Conservation (phyloP, 1,140 invertebrate species). For the Camponotus pennsylvanicus region DNA sequence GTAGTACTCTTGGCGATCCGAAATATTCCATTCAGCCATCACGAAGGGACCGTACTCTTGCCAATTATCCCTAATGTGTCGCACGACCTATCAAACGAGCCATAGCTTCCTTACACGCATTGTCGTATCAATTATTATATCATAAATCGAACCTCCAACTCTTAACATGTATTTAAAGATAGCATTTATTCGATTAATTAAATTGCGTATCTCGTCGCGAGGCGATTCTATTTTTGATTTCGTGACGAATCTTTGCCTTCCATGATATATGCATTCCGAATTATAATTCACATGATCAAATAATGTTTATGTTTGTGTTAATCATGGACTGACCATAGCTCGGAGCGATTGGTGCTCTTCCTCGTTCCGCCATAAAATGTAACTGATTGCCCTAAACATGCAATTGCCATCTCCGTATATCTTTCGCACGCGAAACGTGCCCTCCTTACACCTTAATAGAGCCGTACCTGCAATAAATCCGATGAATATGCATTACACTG, state of each 20-base stretch:
- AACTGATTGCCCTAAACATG: slow-evolving; percentile 82
- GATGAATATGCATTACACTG: not conserved
- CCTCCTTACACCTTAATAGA: slow-evolving; percentile 75
- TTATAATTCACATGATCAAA: not conserved
- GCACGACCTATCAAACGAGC: slow-evolving; percentile 74
- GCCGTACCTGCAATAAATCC: slow-evolving; percentile 74
- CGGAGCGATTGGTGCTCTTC: slow-evolving; percentile 78
- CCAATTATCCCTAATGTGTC: slow-evolving; percentile 79
- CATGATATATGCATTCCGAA: not conserved
- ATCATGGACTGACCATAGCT: slow-evolving; percentile 63
- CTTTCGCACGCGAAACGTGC: slow-evolving; percentile 80
- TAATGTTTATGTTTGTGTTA: slow-evolving; percentile 10
- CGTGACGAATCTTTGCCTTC: not conserved
- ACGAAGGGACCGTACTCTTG: slow-evolving; percentile 79
- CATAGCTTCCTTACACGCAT: not conserved
- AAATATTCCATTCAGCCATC: slow-evolving; percentile 81
- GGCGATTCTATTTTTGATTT: not conserved
- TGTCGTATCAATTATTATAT: slow-evolving; percentile 24
- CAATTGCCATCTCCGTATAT: slow-evolving; percentile 83
- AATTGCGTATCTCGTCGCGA: not conserved
- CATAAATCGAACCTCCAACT: not conserved
- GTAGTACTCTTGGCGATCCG: slow-evolving; percentile 72
- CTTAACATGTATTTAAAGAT: slow-evolving; percentile 2
- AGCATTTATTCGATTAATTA: not conserved
- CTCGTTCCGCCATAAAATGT: slow-evolving; percentile 80